phyloP scores from a whole-genome alignment of 2,888 invertebrate genomes.

The Volucella bombylans region DNA sequence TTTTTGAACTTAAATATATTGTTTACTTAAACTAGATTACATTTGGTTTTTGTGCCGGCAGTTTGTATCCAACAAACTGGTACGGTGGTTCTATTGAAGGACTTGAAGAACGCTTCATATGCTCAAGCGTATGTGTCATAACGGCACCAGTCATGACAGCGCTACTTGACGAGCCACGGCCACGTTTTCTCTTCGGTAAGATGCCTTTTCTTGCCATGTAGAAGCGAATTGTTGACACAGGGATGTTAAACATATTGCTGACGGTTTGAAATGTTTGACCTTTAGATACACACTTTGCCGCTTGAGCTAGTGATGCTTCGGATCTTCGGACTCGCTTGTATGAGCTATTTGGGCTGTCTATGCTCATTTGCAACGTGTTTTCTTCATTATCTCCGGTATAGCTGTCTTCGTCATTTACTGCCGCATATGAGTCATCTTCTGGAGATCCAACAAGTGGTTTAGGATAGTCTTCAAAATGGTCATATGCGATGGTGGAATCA shows the following conservation, averaged over 20 bases:
- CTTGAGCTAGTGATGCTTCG: slow-evolving; percentile 89
- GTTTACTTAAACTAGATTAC: slow-evolving; percentile 74
- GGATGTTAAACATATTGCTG: slow-evolving; percentile 93
- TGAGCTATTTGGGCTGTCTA: slow-evolving; percentile 76
- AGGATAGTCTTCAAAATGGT: slow-evolving; percentile 78
- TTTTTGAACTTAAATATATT: slow-evolving; percentile 40
- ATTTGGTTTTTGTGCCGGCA: slow-evolving; percentile 84
- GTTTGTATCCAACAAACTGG: slow-evolving; percentile 90
- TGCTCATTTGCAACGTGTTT: slow-evolving; percentile 64
- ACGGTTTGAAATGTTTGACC: slow-evolving; percentile 94
- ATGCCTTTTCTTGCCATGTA: slow-evolving; percentile 95
- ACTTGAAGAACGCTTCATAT: slow-evolving; percentile 83
- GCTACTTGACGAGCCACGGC: slow-evolving; percentile 85
- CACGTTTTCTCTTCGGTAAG: slow-evolving; percentile 89
- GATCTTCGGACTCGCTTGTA: slow-evolving; percentile 87
- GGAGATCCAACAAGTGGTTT: slow-evolving; percentile 49
- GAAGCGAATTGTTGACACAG: slow-evolving; percentile 92
- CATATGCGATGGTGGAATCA: slow-evolving; percentile 79
- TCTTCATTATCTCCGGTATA: slow-evolving; percentile 78
- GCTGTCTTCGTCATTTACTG: slow-evolving; percentile 80
- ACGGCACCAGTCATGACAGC: slow-evolving; percentile 73
- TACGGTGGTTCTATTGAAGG: slow-evolving; percentile 87
- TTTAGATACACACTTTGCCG: slow-evolving; percentile 92
- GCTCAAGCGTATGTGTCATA: slow-evolving; percentile 77
- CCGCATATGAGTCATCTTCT: slow-evolving; percentile 76